Percentiles rank a stretch among this genome's conserved stretches.
Evolutionary conservation across 2,888 invertebrate genomes (phyloP).

Genomic region (Tiliacea citrago): DNA sequence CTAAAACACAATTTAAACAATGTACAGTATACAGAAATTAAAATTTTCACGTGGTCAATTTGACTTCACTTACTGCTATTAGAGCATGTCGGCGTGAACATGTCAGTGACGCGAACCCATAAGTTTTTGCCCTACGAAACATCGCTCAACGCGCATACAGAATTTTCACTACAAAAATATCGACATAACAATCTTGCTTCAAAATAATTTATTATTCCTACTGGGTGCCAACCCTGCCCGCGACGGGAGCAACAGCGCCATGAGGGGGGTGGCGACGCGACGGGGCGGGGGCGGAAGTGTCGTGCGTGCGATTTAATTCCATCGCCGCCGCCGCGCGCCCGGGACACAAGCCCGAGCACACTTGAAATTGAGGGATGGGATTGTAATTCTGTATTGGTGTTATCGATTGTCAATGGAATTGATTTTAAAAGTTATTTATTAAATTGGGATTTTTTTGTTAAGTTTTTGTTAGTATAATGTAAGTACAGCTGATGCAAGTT

Average conservation of each 20-base stretch:
- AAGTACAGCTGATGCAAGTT: not conserved
- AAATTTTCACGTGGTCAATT: too few relatives aligned
- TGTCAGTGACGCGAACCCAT: too few relatives aligned
- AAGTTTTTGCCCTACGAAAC: too few relatives aligned
- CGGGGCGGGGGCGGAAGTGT: constrained; percentile 82
- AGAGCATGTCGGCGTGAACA: too few relatives aligned
- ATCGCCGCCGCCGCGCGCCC: constrained; percentile 88
- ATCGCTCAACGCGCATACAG: too few relatives aligned
- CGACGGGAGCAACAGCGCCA: constrained; percentile 65
- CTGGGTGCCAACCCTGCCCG: constrained; percentile 52
- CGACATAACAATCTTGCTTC: not conserved
- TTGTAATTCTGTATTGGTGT: constrained; percentile 26
- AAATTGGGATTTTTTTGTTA: not conserved
- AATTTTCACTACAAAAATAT: too few relatives aligned
- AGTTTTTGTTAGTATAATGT: too few relatives aligned
- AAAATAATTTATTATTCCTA: constrained; percentile 8
- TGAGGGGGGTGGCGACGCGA: constrained; percentile 65
- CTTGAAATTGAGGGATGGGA: constrained; percentile 59
- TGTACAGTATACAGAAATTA: too few relatives aligned
- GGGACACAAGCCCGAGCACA: constrained; percentile 72
- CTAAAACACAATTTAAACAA: too few relatives aligned
- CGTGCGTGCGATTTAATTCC: constrained; percentile 90
- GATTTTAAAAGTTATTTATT: not conserved
- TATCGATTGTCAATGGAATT: constrained; percentile 61
- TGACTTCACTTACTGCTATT: too few relatives aligned